Base-by-base conservation (phyloP, 2,888 invertebrate species). In the Habrosyne pyritoides region DNA sequence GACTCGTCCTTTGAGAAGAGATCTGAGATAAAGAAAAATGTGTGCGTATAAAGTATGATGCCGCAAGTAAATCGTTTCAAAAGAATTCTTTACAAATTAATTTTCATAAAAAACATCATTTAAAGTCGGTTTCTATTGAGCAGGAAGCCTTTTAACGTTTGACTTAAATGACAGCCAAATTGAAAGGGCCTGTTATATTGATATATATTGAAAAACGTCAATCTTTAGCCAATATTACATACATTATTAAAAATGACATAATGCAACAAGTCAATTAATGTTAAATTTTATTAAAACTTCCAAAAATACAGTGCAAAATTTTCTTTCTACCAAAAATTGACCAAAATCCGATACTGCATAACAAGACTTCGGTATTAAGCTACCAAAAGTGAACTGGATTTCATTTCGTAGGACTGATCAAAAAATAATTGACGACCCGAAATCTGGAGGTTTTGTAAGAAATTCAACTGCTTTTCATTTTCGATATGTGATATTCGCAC, bases 1-100 rank as follows among this genome's bases (percentile, higher is more conserved):
- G 79, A 71, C 71, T 77, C 76, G 81, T 77, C 83, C 84, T 89
- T 87, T 88, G 83, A 85, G 79, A 79, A 77, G 74, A 86, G 79
- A 83, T 87, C 66, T 67, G 64, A 83, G 84, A 86, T 84, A 87
- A 86, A 84, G 79, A 80, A 81, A 84, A 84, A 81, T 79, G 77
- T 84, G 70, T 79, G 76, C 72, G 74, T 71, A 71, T 72, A 79
- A 82, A 81, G 77, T 75, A 83, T 75, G 75, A 79, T 66, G 71
- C 77, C 79, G 73, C 78, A 72, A 80, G 75, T 69, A 79, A 84
- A 81, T 77, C 74, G 71, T 75, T 73, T 80, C 77, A 83, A 84
- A 83, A 79, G 79, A 83, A 83, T 84, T 81, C 77, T 80, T 83
- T 71, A 69, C 64, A 77, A 76, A 82, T 78, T 68, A 77, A 76